Evolutionary conservation across 1,140 invertebrate genomes (phyloP).

Genomic region (Pogonomyrmex californicus): DNA sequence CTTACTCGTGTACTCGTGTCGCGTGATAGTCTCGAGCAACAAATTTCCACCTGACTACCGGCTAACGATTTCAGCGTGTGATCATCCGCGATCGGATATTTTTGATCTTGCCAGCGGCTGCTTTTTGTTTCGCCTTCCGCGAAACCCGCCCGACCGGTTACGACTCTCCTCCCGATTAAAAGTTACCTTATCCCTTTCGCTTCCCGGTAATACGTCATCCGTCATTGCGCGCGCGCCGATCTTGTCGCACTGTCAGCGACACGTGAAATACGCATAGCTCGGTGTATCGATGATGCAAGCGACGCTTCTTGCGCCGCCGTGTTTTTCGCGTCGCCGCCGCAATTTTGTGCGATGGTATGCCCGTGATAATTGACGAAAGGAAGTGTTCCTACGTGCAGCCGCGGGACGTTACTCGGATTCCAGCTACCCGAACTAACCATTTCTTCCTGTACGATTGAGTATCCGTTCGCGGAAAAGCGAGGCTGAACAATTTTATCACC

Average conservation of each 20-base stretch:
- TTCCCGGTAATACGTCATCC: constrained; percentile 53
- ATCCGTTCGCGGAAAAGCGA: constrained; percentile 19
- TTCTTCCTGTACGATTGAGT: constrained; percentile 31
- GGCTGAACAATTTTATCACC: neutral
- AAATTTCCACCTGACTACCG: constrained; percentile 83
- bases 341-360: constrained; percentile 31
- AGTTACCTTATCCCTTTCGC: constrained; percentile 49
- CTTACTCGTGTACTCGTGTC: constrained; percentile 7
- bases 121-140: constrained; percentile 68
- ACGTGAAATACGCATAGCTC: constrained; percentile 54
- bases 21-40: constrained; percentile 69
- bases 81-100: constrained; percentile 72
- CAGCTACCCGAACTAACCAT: constrained; percentile 37
- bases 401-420: constrained; percentile 8
- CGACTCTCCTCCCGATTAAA: constrained; percentile 66
- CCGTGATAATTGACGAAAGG: constrained; percentile 43
- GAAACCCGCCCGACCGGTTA: constrained; percentile 67
- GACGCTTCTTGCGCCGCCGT: neutral
- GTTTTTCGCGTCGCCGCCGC: constrained; percentile 23
- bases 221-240: constrained; percentile 60
- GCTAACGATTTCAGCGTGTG: constrained; percentile 77
- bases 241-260: constrained; percentile 45
- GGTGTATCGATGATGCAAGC: constrained; percentile 38
- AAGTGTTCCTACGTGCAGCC: constrained; percentile 23
- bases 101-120: constrained; percentile 63